Evolutionary conservation across 1,140 invertebrate species (phyloP).

Genomic region (Calliphora vicina): DNA sequence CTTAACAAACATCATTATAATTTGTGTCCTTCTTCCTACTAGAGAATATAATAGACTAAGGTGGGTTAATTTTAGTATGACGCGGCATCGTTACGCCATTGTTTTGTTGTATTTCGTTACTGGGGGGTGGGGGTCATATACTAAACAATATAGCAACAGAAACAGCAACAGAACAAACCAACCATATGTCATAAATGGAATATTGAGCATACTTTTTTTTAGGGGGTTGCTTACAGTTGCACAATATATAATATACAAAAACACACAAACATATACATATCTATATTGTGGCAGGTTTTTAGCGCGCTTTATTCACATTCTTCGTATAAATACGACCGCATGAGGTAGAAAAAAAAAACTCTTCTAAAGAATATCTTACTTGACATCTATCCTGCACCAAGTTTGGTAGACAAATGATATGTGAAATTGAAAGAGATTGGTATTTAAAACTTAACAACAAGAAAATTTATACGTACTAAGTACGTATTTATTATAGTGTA

Average conservation of each 20-base stretch:
- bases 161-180: neutral
- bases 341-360: too few relatives aligned
- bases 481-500: too few relatives aligned
- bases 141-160: neutral
- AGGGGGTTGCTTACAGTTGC: neutral
- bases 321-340: neutral
- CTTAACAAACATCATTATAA: neutral
- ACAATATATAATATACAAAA: neutral
- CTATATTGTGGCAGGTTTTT: neutral
- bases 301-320: neutral
- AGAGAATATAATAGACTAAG: neutral
- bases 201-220: neutral
- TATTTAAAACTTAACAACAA: too few relatives aligned
- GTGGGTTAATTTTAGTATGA: neutral
- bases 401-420: neutral
- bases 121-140: neutral
- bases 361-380: neutral
- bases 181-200: neutral
- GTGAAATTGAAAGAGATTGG: neutral
- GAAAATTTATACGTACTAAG: too few relatives aligned
- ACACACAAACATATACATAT: too few relatives aligned
- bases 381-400: neutral
- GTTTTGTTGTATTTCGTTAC: neutral
- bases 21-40: neutral
- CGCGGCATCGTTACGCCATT: neutral